A percentile compares a stretch with the other conserved stretches of the same genome.
Conservation (phyloP, 2,797 vertebrate species). For the Microhierax caerulescens region DNA sequence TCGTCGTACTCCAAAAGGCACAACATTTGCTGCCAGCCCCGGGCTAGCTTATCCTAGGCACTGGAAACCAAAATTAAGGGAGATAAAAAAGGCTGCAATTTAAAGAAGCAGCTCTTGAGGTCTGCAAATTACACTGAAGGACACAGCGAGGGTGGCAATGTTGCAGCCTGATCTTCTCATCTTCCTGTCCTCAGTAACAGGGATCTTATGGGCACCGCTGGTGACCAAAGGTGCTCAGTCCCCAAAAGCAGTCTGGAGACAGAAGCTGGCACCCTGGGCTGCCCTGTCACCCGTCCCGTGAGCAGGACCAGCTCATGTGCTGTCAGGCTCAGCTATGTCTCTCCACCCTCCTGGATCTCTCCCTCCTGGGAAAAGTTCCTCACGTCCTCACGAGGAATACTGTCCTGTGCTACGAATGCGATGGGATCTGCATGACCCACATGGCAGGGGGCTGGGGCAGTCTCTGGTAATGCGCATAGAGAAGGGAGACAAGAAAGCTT, state of each 20-base stretch:
- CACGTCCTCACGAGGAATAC: neutral
- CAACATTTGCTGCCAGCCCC: neutral
- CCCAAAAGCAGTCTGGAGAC: neutral
- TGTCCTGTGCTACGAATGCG: neutral
- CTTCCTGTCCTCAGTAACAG: accelerated
- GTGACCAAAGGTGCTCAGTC: neutral
- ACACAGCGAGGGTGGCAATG: accelerated
- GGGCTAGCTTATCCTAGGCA: neutral
- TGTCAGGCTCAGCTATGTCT: accelerated
- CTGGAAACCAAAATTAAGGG: neutral
- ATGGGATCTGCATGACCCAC: too few relatives aligned
- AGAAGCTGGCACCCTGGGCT: neutral
- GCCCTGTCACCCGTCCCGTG: neutral
- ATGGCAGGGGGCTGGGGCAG: too few relatives aligned
- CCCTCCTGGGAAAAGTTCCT: neutral
- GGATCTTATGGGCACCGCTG: neutral
- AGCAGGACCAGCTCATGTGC: accelerated
- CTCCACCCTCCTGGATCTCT: neutral
- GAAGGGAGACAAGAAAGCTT: neutral
- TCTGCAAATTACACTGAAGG: neutral
- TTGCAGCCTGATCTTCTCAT: neutral
- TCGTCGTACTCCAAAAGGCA: neutral
- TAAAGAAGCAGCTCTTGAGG: neutral
- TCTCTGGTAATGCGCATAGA: neutral
- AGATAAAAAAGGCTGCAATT: neutral